Percentiles rank a stretch among this genome's conserved stretches.
Evolutionary conservation across 2,797 vertebrate genomes (phyloP).

Genomic region (Antrozous pallidus): DNA sequence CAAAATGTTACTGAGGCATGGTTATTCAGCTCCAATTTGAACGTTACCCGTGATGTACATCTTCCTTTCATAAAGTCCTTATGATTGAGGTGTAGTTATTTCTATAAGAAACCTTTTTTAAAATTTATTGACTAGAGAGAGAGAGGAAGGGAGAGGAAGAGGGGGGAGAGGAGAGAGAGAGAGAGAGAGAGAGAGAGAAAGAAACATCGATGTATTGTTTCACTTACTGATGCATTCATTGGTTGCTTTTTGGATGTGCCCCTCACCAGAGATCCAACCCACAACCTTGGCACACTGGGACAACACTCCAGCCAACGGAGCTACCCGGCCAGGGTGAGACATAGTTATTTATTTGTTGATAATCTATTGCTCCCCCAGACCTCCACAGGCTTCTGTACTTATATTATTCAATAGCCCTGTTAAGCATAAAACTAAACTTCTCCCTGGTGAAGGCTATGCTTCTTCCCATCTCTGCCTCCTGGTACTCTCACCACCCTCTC

Average conservation of each 20-base stretch:
- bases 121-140: not conserved
- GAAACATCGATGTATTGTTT: not conserved
- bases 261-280: not conserved
- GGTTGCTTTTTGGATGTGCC: not conserved
- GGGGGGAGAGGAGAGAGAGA: not conserved
- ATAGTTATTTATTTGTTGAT: not conserved
- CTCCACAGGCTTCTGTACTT: not conserved
- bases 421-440: conserved; percentile 17
- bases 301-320: not conserved
- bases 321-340: not conserved
- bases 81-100: not conserved
- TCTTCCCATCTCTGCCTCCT: not conserved
- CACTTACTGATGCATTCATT: not conserved
- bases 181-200: not conserved
- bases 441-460: not conserved
- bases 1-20: not conserved
- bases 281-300: not conserved
- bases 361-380: not conserved
- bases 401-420: not conserved
- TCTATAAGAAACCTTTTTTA: not conserved
- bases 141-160: not conserved
- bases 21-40: not conserved
- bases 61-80: not conserved
- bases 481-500: not conserved
- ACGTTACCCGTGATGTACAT: not conserved